Evolutionary conservation across 2,888 invertebrate genomes (phyloP), one percentile per base, ranked within the genome.

Genomic region (Drosophila villosipedis): DNA sequence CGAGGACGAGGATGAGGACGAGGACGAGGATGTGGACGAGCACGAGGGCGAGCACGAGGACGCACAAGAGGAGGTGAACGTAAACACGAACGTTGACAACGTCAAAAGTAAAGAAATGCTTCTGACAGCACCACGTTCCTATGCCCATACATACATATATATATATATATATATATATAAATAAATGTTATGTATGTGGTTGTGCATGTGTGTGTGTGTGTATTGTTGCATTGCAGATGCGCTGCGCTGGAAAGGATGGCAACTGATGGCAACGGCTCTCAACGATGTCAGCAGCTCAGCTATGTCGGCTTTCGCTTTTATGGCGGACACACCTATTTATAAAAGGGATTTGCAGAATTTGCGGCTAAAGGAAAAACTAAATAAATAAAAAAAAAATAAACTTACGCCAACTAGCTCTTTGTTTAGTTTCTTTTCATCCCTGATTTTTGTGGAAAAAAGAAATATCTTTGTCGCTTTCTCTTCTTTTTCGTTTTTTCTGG

Each of bases 281-380:
- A 74, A 74, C 65, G 74, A 78, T 84, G 88, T 84, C 80, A 76
- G 62, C 76, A 76, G 55, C 61, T 43, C 61, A 79, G 76, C 68
- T 69, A 53, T 72, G 80, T 66, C 61, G 73, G 60, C 80, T 87
- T 87, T 84, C 74, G 72, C 76, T 84, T 85, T 88, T 88, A 88
- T 70, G 73, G 76, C 76, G 70, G 73, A 77, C 81, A 80, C 76
- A 82, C 88, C 76, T 87, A 69, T 82, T 80, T 83, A 79, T 72
- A 87, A 88, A 80, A 88, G 78, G 77, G 83, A 80, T 85, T 83
- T 80, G 72, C 73, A 68, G 85, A 69, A 71, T 79, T 82, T 77
- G 85, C 71, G 77, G 83, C 71, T 73, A 58, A 69, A 58, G 68
- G 55, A 72, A 78, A 74, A 71, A 64, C 37, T 43, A 60, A 59